Conservation (phyloP, 2,888 invertebrate genomes). For the Rhagonycha fulva region DNA sequence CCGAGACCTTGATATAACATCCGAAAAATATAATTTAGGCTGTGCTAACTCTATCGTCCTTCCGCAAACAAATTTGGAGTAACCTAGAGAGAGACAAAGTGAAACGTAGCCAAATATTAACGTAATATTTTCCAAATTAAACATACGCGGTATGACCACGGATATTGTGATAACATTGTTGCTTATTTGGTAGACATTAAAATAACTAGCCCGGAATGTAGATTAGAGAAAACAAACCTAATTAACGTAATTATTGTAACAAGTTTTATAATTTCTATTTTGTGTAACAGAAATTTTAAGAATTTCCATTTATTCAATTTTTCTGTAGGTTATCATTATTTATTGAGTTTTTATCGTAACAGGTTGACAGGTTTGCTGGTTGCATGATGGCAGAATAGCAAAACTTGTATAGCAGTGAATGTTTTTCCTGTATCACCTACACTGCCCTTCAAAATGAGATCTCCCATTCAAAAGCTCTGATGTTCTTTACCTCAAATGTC, state of each 20-base stretch:
- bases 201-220: conserved; percentile 16
- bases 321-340: neutral
- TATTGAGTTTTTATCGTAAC: neutral
- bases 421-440: neutral
- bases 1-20: conserved; percentile 26
- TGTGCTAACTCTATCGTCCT: neutral
- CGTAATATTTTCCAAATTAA: neutral
- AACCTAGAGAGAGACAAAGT: neutral
- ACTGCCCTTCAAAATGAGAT: neutral
- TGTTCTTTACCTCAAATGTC: neutral
- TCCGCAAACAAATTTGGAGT: neutral
- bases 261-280: neutral
- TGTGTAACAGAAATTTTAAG: neutral
- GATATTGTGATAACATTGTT: conserved; percentile 25
- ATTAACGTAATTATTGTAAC: conserved; percentile 3
- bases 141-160: conserved; percentile 28
- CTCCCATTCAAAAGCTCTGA: neutral
- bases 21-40: neutral
- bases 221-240: conserved; percentile 17
- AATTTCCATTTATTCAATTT: neutral
- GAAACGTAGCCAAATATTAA: neutral
- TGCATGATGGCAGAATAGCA: neutral
- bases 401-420: neutral
- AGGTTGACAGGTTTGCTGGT: neutral
- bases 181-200: conserved; percentile 29